These are phyloP conservation scores for Drosophila meridionalis DNA, from an alignment of 2,888 invertebrate genomes.

Conservation along the genomic window DNA sequence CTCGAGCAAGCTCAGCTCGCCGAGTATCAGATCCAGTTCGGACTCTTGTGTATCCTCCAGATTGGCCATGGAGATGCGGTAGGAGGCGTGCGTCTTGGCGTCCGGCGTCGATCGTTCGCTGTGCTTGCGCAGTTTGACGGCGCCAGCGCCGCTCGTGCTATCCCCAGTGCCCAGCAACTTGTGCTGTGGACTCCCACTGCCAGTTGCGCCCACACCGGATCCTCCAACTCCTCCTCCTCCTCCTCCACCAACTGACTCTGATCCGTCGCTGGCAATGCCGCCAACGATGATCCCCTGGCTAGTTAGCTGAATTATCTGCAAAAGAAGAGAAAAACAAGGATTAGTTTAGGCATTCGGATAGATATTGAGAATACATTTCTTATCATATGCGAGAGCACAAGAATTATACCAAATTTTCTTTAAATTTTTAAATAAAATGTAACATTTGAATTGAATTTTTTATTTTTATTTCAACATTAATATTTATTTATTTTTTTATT, in stretches of 20 bases:
- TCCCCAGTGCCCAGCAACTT: slow-evolving; percentile 52
- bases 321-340: neutral
- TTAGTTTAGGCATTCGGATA: neutral
- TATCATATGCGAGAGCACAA: neutral
- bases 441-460: no score
- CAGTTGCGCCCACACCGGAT: slow-evolving; percentile 12
- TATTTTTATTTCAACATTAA: neutral
- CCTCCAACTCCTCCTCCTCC: slow-evolving; percentile 13
- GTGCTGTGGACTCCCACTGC: slow-evolving; percentile 49
- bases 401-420: neutral
- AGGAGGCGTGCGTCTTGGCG: slow-evolving; percentile 79
- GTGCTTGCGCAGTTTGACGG: slow-evolving; percentile 79
- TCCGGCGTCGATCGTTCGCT: slow-evolving; percentile 72
- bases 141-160: slow-evolving; percentile 58
- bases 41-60: slow-evolving; percentile 98
- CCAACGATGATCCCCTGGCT: slow-evolving; percentile 65
- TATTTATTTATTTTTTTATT: neutral
- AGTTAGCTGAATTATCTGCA: slow-evolving; percentile 58
- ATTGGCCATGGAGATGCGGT: slow-evolving; percentile 98
- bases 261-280: slow-evolving; percentile 62
- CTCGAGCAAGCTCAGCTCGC: slow-evolving; percentile 97
- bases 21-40: slow-evolving; percentile 98
- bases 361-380: neutral
- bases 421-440: no score
- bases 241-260: slow-evolving; percentile 34